A percentile compares a stretch with the other conserved stretches of the same genome.
phyloP scores from a whole-genome alignment of 2,797 vertebrate genomes.

The Girardinus metallicus region DNA sequence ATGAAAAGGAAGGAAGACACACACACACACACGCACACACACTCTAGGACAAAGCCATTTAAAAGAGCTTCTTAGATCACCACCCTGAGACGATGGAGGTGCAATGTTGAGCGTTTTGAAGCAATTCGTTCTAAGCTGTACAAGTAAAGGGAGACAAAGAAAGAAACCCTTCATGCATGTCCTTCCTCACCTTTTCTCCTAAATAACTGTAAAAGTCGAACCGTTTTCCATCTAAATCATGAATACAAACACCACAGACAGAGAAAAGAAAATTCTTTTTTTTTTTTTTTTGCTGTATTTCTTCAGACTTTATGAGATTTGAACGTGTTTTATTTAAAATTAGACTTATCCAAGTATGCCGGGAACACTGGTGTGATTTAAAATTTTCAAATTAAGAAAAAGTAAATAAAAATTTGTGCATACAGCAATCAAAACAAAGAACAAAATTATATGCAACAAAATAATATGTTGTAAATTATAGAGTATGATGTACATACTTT shows the following conservation, averaged over 20 bases:
- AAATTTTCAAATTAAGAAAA: background rate
- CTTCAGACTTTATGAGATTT: background rate
- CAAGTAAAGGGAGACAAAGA: constrained; percentile 25
- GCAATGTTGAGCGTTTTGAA: constrained; percentile 85
- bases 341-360: background rate
- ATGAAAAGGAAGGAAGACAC: constrained; percentile 38
- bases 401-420: background rate
- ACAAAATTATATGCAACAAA: background rate
- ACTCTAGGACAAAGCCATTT: constrained; percentile 66
- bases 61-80: constrained; percentile 90
- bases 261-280: background rate
- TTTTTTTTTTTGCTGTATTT: background rate
- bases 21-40: constrained; percentile 5
- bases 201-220: background rate
- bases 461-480: background rate
- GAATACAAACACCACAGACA: background rate
- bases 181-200: background rate
- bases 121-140: constrained; percentile 86
- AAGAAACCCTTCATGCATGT: constrained; percentile 27
- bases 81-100: constrained; percentile 86
- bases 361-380: background rate
- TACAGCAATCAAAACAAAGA: background rate
- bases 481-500: background rate
- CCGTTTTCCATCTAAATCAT: background rate
- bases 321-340: constrained; percentile 2